Evolutionary conservation across 2,797 vertebrate genomes (phyloP).

Genomic region (Gallinago stenura): DNA sequence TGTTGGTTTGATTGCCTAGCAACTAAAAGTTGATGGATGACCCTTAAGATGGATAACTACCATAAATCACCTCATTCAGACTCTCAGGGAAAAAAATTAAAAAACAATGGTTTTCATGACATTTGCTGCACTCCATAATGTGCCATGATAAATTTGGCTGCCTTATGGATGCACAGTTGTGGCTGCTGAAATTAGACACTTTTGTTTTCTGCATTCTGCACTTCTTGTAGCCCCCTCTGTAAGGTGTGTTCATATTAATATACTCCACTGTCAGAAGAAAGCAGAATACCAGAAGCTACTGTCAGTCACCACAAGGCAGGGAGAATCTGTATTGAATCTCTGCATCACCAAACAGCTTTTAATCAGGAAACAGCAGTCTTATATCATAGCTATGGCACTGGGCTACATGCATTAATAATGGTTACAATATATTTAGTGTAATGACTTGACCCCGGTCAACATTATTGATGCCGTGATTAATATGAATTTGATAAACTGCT

Average conservation of each 20-base stretch:
- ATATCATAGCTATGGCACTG: slow-evolving; percentile 68
- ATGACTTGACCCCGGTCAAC: slow-evolving; percentile 77
- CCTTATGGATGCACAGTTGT: slow-evolving; percentile 73
- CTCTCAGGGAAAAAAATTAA: slow-evolving; percentile 85
- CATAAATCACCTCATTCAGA: slow-evolving; percentile 99
- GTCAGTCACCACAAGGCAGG: slow-evolving; percentile 57
- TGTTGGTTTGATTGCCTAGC: slow-evolving; percentile 99
- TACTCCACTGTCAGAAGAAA: slow-evolving; percentile 51
- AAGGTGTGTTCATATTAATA: slow-evolving; percentile 66
- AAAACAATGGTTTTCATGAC: slow-evolving; percentile 88
- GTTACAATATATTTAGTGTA: slow-evolving; percentile 79
- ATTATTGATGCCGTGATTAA: slow-evolving; percentile 73
- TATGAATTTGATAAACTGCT: slow-evolving; percentile 77
- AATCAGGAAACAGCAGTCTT: slow-evolving; percentile 71
- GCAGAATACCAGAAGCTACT: slow-evolving; percentile 66
- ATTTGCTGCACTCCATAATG: slow-evolving; percentile 88
- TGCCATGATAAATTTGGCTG: slow-evolving; percentile 87
- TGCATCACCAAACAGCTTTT: slow-evolving; percentile 72
- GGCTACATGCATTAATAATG: slow-evolving; percentile 70
- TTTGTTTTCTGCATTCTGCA: slow-evolving; percentile 61
- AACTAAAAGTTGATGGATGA: slow-evolving; percentile 99
- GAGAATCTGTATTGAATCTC: slow-evolving; percentile 53
- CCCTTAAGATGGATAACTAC: slow-evolving; percentile 99
- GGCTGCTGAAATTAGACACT: slow-evolving; percentile 82
- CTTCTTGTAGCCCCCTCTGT: slow-evolving; percentile 59